Evolutionary conservation across 2,888 invertebrate genomes (phyloP).

Genomic region (Pachydiplax longipennis): DNA sequence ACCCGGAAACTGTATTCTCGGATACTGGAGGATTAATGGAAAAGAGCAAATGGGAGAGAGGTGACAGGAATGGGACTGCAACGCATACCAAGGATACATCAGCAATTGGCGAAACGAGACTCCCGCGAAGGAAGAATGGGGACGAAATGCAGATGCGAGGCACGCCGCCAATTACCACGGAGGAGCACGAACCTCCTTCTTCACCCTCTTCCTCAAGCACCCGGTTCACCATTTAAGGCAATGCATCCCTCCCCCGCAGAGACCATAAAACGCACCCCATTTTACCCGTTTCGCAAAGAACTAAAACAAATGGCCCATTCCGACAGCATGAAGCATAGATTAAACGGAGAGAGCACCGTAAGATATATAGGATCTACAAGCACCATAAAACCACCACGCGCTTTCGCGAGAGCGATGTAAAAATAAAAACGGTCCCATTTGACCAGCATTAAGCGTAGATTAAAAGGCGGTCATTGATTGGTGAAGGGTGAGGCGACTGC

Average conservation of each 20-base stretch:
- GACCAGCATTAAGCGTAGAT: neutral
- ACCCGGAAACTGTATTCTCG: conserved; percentile 3
- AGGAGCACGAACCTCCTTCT: neutral
- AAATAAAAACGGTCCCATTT: neutral
- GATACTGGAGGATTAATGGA: neutral
- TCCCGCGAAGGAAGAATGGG: neutral
- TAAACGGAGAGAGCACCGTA: too few species aligned
- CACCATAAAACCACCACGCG: too few species aligned
- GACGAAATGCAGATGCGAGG: conserved; percentile 1
- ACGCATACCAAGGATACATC: neutral
- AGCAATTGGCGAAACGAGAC: neutral
- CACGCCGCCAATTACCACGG: conserved; percentile 22
- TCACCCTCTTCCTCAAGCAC: neutral
- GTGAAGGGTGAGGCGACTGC: neutral
- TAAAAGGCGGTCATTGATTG: neutral
- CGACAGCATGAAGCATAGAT: too few species aligned
- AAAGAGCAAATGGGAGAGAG: neutral
- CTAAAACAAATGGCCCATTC: too few species aligned
- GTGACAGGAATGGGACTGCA: neutral
- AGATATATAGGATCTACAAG: too few species aligned
- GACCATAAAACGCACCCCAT: neutral
- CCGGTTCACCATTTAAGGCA: neutral
- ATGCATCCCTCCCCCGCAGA: neutral
- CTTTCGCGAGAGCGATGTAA: too few species aligned
- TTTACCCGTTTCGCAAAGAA: neutral